Base-by-base conservation (phyloP, 2,113 vertebrate species). In the Gracilinanus agilis region DNA sequence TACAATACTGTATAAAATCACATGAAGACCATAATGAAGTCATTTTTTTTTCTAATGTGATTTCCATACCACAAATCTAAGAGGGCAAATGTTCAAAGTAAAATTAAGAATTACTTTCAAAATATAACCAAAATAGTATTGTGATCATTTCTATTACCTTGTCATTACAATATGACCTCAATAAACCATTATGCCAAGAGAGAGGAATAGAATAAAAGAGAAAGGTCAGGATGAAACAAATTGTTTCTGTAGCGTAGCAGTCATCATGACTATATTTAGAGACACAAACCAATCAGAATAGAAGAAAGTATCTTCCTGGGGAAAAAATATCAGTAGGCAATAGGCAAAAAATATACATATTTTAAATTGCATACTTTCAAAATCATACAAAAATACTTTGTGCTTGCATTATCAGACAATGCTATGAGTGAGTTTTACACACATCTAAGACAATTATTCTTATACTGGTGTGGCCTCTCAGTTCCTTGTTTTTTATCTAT, bases 31-130 rank as follows among this genome's bases (percentile, higher is more conserved):
- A 90, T n/a, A 90, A 94, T 11, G 13, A 97, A 96, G 91, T 12
- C 13, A 54, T 88, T 97, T 96, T 75, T 67, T 97, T 53, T 97
- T 53, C 44, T 95, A 94, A 54, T 93, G 9, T 27, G 27, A 12
- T 95, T 97, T 97, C 88, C 90, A 94, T 89, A 90, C 25, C 92
- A 94, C 2, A 24, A 88, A 61, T 10, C 8, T 49, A 89, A 13
- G 34, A 88, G 49, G n/a, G 92, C 89, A 0, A 92, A 75, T 23
- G 7, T 24, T 90, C 54, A 90, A 95, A 95, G 53, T 24, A 53
- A 58, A 91, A 91, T 56, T 40, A 95, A 94, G 91, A 93, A 96
- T 92, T 90, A 0, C 2, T 55, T 94, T 91, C 29, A 94, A 97
- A 95, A 21, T 24, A 90, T 21, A 9, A 11, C 95, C 7, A n/a